Evolutionary conservation across 2,888 invertebrate species (phyloP).

Genomic region (Lasius platythorax): DNA sequence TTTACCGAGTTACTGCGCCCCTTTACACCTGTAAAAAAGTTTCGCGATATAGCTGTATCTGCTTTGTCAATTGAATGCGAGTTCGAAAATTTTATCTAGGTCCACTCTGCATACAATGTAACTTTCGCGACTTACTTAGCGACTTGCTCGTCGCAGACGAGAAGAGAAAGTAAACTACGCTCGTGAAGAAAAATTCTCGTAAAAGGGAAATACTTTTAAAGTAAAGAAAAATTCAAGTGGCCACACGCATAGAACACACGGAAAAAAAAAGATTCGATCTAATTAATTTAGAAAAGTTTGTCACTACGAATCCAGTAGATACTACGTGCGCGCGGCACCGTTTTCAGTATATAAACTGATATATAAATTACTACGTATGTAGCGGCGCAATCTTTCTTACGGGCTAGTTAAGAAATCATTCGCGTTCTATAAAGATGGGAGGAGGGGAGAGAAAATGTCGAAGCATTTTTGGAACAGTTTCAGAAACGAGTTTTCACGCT

Average conservation of each 20-base stretch:
- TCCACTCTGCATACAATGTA: slow-evolving; percentile 27
- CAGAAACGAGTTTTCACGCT: slow-evolving; percentile 31
- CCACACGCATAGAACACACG: not conserved
- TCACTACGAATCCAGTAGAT: not conserved
- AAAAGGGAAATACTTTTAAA: slow-evolving; percentile 2
- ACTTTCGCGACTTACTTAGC: slow-evolving; percentile 40
- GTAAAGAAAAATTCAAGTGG: slow-evolving; percentile 1
- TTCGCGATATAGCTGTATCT: slow-evolving; percentile 43
- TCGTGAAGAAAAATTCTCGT: slow-evolving; percentile 4
- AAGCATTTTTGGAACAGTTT: slow-evolving; percentile 47
- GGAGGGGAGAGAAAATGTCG: slow-evolving; percentile 23
- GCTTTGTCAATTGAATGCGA: slow-evolving; percentile 47
- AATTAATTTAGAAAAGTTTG: slow-evolving; percentile 21
- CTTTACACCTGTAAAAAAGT: slow-evolving; percentile 60
- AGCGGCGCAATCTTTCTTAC: slow-evolving; percentile 10
- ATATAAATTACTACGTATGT: not conserved
- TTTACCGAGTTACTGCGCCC: slow-evolving; percentile 10
- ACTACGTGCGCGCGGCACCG: not conserved
- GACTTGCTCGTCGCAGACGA: slow-evolving; percentile 1
- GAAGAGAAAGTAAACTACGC: not conserved
- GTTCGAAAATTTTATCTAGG: slow-evolving; percentile 43
- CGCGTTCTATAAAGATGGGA: not conserved
- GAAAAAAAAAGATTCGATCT: not conserved
- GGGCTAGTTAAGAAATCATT: slow-evolving; percentile 42
- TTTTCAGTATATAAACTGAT: not conserved